These are phyloP conservation scores for Platygyra sinensis DNA, from an alignment of 64 coral and sea anemone genomes.

Conservation along the genomic window DNA sequence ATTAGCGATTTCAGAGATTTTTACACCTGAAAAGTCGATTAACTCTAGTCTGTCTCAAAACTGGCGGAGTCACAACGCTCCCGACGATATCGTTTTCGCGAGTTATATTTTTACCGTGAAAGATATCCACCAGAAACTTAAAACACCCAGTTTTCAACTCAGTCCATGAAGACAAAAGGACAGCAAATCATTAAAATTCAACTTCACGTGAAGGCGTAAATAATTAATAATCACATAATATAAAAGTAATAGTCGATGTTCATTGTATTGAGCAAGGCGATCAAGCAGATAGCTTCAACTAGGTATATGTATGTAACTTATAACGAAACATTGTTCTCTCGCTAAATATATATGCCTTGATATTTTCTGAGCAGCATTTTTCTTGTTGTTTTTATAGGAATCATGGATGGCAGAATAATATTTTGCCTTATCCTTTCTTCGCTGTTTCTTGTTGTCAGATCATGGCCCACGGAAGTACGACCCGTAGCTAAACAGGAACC, in stretches of 20 bases:
- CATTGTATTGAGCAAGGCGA: background rate
- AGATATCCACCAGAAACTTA: slow-evolving; percentile 29
- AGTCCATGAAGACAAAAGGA: slow-evolving; percentile 35
- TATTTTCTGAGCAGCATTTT: background rate
- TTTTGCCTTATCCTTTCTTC: background rate
- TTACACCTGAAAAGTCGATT: background rate
- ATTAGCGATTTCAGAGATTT: too few relatives aligned
- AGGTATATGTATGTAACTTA: slow-evolving; percentile 10
- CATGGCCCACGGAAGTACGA: slow-evolving; percentile 10
- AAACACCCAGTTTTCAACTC: background rate
- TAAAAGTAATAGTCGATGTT: slow-evolving; percentile 8
- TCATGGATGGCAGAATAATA: slow-evolving; percentile 24
- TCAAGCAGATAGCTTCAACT: background rate
- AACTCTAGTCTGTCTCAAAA: background rate
- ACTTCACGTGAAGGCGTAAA: slow-evolving; percentile 19
- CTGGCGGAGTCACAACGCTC: background rate
- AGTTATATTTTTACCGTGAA: background rate
- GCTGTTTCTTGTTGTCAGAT: slow-evolving; percentile 1
- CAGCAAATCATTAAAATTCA: slow-evolving; percentile 34
- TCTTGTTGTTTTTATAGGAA: background rate
- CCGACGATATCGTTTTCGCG: background rate
- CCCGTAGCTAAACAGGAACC: background rate
- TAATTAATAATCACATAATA: slow-evolving; percentile 21
- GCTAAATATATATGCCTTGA: background rate
- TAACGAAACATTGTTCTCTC: background rate